Evolutionary conservation across 2,888 invertebrate genomes (phyloP).

Genomic region (Meteorus colon): DNA sequence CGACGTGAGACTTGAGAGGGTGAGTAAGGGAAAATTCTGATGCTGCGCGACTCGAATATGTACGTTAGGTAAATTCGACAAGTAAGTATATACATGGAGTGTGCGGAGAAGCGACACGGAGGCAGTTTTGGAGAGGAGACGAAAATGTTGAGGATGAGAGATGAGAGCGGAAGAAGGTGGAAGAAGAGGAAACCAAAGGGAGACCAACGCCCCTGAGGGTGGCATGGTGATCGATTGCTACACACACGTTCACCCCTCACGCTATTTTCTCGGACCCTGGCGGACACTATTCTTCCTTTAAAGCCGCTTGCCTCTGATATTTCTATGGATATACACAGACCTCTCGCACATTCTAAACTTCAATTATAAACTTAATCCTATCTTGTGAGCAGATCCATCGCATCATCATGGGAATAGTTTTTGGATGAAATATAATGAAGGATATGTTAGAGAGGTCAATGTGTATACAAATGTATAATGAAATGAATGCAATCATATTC

Average conservation of each 20-base stretch:
- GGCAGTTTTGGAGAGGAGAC: constrained; percentile 54
- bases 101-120: constrained; percentile 50
- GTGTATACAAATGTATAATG: background rate
- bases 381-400: constrained; percentile 28
- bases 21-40: constrained; percentile 42
- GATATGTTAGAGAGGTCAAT: background rate
- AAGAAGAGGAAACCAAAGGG: constrained; percentile 21
- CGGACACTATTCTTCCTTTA: constrained; percentile 54
- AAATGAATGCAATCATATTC: too few species aligned
- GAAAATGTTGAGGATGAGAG: constrained; percentile 47
- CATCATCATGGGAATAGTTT: constrained; percentile 35
- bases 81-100: constrained; percentile 42
- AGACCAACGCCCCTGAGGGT: constrained; percentile 63
- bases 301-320: constrained; percentile 33
- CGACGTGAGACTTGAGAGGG: constrained; percentile 44
- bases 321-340: constrained; percentile 16
- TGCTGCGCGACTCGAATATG: constrained; percentile 58
- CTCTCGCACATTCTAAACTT: constrained; percentile 37
- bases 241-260: constrained; percentile 56
- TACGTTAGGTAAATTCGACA: constrained; percentile 69
- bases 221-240: constrained; percentile 66
- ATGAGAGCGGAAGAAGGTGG: constrained; percentile 29
- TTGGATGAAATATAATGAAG: constrained; percentile 28
- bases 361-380: constrained; percentile 47
- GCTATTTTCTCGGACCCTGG: constrained; percentile 54